phyloP scores from a whole-genome alignment of 2,113 vertebrate species.

The Dunckerocampus dactyliophorus region DNA sequence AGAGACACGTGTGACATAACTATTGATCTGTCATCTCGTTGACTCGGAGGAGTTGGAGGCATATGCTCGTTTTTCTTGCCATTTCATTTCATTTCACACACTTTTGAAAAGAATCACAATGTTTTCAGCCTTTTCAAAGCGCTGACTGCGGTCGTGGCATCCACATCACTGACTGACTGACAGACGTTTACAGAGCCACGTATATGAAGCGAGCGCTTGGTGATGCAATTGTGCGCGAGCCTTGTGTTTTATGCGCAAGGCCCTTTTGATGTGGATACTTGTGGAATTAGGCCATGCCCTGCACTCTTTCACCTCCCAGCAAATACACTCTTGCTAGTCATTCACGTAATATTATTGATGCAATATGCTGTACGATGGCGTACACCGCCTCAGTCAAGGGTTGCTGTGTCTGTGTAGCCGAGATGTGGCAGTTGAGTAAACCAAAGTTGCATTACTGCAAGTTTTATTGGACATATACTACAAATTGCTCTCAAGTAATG shows the following conservation, averaged over 20 bases:
- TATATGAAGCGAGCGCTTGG: constrained; percentile 40
- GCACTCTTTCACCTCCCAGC: too few relatives aligned
- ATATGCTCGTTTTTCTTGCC: constrained; percentile 18
- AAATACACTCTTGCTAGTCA: too few relatives aligned
- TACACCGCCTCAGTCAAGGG: too few relatives aligned
- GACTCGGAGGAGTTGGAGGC: too few relatives aligned
- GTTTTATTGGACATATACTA: too few relatives aligned
- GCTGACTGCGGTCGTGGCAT: constrained; percentile 23
- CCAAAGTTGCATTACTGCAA: too few relatives aligned
- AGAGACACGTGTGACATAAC: too few relatives aligned
- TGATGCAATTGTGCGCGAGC: constrained; percentile 41
- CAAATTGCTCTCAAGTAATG: too few relatives aligned
- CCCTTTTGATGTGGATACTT: constrained; percentile 54
- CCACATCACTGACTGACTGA: constrained; percentile 10
- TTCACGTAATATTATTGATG: too few relatives aligned
- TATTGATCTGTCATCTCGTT: not conserved
- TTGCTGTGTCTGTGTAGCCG: too few relatives aligned
- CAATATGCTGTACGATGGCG: too few relatives aligned
- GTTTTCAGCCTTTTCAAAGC: constrained; percentile 30
- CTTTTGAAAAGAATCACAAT: constrained; percentile 38
- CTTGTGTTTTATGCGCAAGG: constrained; percentile 47
- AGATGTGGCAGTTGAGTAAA: too few relatives aligned
- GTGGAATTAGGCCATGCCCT: not conserved
- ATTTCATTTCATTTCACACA: constrained; percentile 56
- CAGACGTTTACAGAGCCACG: constrained; percentile 38